Percentiles rank a stretch among this genome's conserved stretches.
Evolutionary conservation across 1,140 invertebrate genomes (phyloP).

Genomic region (Vanessa tameamea): DNA sequence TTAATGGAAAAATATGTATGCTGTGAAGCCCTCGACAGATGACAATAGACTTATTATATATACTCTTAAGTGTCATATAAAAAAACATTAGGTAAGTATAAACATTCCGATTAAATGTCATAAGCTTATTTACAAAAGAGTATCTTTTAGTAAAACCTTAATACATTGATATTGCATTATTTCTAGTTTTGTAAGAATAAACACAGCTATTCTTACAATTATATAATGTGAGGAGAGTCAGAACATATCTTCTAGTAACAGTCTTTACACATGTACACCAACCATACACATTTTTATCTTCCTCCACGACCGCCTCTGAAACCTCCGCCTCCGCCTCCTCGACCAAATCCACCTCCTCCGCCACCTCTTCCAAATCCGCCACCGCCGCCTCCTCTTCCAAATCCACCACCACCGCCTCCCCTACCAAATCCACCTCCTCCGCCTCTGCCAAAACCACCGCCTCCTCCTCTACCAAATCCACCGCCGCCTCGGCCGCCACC

Average conservation of each 20-base stretch:
- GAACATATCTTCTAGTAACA: conserved; percentile 1
- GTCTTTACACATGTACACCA: conserved; percentile 6
- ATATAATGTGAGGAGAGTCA: background rate
- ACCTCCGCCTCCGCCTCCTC: conserved; percentile 47
- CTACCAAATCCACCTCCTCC: conserved; percentile 57
- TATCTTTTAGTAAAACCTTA: too few species aligned
- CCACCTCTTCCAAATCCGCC: conserved; percentile 55
- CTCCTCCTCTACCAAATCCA: conserved; percentile 44
- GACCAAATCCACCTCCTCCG: conserved; percentile 58
- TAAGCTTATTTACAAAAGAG: too few species aligned
- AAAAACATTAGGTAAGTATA: too few species aligned
- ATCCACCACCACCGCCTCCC: conserved; percentile 63
- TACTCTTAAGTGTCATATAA: too few species aligned
- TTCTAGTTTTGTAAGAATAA: too few species aligned
- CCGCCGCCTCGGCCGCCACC: conserved; percentile 74
- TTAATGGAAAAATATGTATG: too few species aligned
- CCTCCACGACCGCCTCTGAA: conserved; percentile 50
- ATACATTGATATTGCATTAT: too few species aligned
- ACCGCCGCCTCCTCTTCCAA: conserved; percentile 30
- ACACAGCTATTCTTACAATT: too few species aligned
- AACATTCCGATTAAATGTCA: too few species aligned
- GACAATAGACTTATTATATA: background rate
- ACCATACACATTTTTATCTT: conserved; percentile 35
- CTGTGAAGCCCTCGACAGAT: too few species aligned
- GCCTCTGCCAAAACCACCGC: conserved; percentile 51